Percentiles rank a stretch among this genome's conserved stretches.
Conservation (phyloP, 1,140 invertebrate genomes). For the Anthonomus grandis region DNA sequence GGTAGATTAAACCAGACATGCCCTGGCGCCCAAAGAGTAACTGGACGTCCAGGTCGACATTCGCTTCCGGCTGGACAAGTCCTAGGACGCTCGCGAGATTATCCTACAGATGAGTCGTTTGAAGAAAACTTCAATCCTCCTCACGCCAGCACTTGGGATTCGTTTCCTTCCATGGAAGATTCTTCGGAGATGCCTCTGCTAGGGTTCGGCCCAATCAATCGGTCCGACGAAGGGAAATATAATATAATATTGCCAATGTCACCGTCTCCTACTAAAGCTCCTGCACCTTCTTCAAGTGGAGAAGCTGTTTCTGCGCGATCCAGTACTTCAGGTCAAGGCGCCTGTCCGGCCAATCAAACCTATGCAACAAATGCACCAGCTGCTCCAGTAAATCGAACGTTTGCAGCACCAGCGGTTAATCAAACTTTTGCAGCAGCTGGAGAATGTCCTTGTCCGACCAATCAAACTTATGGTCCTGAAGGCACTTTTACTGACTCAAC, state of each 20-base stretch:
- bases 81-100: too few species aligned
- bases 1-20: too few species aligned
- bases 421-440: background rate
- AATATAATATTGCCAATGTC: constrained; percentile 10
- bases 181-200: background rate
- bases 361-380: too few species aligned
- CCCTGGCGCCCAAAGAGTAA: too few species aligned
- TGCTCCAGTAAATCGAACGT: background rate
- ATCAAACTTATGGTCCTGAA: too few species aligned
- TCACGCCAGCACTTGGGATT: background rate
- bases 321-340: background rate
- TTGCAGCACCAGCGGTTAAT: background rate
- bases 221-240: constrained; percentile 14
- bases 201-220: background rate
- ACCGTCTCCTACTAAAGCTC: background rate
- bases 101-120: constrained; percentile 6
- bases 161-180: background rate
- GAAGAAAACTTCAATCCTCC: background rate
- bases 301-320: background rate
- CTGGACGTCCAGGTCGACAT: too few species aligned
- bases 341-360: too few species aligned
- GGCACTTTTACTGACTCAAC: too few species aligned
- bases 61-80: too few species aligned
- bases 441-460: too few species aligned
- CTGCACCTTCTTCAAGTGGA: background rate